Evolutionary conservation across 2,113 vertebrate species (phyloP).

Genomic region (Lagopus muta): DNA sequence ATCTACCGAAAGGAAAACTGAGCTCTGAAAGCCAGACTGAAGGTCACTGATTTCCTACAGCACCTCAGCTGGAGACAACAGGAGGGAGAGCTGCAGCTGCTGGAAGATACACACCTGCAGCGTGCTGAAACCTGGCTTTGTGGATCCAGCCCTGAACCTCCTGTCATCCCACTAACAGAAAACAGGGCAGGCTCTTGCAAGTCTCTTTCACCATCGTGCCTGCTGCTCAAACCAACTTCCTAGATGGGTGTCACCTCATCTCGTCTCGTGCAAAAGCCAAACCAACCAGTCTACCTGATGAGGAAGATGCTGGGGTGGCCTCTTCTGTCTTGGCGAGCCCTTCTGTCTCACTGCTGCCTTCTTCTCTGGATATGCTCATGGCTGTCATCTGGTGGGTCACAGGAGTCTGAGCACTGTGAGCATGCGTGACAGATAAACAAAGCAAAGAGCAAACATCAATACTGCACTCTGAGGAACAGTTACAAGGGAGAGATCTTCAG

Average conservation of each 20-base stretch:
- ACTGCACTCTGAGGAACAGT: background rate
- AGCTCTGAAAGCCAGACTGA: constrained; percentile 61
- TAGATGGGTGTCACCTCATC: background rate
- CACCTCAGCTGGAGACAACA: constrained; percentile 41
- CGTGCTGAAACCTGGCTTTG: background rate
- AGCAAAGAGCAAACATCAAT: background rate
- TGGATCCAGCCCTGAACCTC: background rate
- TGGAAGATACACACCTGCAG: background rate
- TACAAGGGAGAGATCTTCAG: background rate
- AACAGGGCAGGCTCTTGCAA: background rate
- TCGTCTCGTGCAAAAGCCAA: background rate
- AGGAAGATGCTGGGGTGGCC: constrained; percentile 54
- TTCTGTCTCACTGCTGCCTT: constrained; percentile 78
- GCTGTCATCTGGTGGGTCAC: constrained; percentile 92
- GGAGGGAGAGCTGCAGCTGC: constrained; percentile 25
- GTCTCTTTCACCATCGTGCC: background rate
- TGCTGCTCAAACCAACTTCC: background rate
- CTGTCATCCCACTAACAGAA: background rate
- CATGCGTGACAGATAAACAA: background rate
- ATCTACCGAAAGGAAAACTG: constrained; percentile 60
- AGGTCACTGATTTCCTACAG: constrained; percentile 61
- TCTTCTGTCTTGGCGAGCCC: constrained; percentile 68
- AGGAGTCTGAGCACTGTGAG: constrained; percentile 82
- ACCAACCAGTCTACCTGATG: constrained; percentile 50
- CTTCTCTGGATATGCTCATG: constrained; percentile 91